These are phyloP conservation scores for Catocala nupta DNA, from an alignment of 2,888 invertebrate species.

Conservation along the genomic window DNA sequence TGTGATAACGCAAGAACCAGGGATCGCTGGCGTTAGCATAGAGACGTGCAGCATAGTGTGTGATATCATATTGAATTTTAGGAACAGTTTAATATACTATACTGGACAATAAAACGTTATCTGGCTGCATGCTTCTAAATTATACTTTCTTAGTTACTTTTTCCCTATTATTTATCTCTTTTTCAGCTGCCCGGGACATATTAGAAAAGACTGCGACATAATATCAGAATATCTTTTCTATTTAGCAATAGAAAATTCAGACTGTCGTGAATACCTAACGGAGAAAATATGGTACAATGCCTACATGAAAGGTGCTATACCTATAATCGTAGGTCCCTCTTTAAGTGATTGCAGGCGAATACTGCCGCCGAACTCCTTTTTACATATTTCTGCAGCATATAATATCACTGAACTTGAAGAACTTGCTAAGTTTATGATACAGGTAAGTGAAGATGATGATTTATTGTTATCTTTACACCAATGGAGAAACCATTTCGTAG, in stretches of 20 bases:
- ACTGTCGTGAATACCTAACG: slow-evolving; percentile 90
- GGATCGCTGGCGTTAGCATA: too few relatives aligned
- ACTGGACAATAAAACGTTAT: too few relatives aligned
- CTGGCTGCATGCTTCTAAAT: too few relatives aligned
- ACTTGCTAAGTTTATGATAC: slow-evolving; percentile 84
- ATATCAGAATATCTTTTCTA: slow-evolving; percentile 89
- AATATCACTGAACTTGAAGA: slow-evolving; percentile 61
- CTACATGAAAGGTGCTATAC: slow-evolving; percentile 88
- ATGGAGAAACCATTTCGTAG: slow-evolving; percentile 88
- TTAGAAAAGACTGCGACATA: slow-evolving; percentile 85
- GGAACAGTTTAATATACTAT: too few relatives aligned
- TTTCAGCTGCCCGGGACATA: slow-evolving; percentile 89
- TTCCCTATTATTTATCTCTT: background rate
- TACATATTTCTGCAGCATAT: slow-evolving; percentile 75
- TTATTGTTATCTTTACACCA: slow-evolving; percentile 80
- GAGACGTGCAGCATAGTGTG: too few relatives aligned
- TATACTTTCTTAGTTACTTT: too few relatives aligned
- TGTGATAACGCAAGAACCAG: too few relatives aligned
- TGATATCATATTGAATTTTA: too few relatives aligned
- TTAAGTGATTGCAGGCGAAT: slow-evolving; percentile 79
- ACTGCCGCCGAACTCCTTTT: slow-evolving; percentile 89
- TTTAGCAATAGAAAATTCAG: slow-evolving; percentile 90
- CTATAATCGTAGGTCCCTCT: slow-evolving; percentile 89
- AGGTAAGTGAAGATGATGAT: slow-evolving; percentile 72
- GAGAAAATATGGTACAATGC: slow-evolving; percentile 91